Conservation (phyloP, 2,888 invertebrate species). For the Anthophora plumipes region DNA sequence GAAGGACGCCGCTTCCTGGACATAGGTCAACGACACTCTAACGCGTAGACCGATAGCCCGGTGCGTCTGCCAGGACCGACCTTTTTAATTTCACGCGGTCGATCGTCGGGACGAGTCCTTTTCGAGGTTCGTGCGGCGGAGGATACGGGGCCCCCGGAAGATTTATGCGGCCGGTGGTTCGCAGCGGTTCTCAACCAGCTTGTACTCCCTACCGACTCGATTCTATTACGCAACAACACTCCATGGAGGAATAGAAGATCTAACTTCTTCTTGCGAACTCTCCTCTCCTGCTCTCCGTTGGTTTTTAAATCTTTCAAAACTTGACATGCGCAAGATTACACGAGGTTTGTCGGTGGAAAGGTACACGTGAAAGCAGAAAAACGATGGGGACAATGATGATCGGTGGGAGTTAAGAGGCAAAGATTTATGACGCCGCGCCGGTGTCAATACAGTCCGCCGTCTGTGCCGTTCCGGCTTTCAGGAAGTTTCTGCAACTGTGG, state of each 20-base stretch:
- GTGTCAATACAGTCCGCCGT: constrained; percentile 77
- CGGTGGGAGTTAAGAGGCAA: constrained; percentile 73
- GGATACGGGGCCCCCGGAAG: constrained; percentile 64
- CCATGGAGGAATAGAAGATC: neutral
- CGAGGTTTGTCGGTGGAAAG: constrained; percentile 1
- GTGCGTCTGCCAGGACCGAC: constrained; percentile 39
- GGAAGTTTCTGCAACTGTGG: constrained; percentile 48
- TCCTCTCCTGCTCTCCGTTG: neutral
- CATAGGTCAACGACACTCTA: constrained; percentile 65
- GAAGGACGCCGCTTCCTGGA: constrained; percentile 50
- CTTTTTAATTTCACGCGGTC: constrained; percentile 72
- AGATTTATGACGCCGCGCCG: constrained; percentile 75
- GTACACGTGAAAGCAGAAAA: constrained; percentile 41
- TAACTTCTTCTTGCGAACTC: too few species aligned
- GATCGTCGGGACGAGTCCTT: constrained; percentile 66
- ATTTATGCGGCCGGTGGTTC: constrained; percentile 69
- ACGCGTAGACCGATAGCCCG: constrained; percentile 53
- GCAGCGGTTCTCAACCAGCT: constrained; percentile 67
- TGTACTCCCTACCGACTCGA: neutral
- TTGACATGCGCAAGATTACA: too few species aligned
- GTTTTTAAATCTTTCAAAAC: too few species aligned
- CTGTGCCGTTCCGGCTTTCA: constrained; percentile 57
- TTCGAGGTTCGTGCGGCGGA: constrained; percentile 59
- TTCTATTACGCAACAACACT: neutral
- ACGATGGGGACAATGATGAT: constrained; percentile 69